Conservation (phyloP, 2,888 invertebrate species). For the Amblyjoppa fuscipennis region DNA sequence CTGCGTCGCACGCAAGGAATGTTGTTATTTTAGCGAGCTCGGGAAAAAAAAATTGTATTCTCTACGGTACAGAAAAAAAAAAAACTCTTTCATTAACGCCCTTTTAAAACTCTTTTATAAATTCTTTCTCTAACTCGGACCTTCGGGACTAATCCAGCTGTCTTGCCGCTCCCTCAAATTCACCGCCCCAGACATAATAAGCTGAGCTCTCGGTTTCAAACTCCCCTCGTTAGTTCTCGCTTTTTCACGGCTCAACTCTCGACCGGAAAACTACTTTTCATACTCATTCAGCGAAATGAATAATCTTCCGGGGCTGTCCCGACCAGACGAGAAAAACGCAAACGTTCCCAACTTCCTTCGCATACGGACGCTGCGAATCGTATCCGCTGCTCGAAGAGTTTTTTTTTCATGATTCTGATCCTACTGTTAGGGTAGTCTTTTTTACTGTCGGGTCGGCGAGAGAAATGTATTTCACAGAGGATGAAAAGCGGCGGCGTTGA, state of each 20-base stretch:
- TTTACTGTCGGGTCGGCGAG: background rate
- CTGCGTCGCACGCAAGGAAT: too few relatives aligned
- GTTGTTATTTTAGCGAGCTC: too few relatives aligned
- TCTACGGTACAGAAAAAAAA: too few relatives aligned
- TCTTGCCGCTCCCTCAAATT: background rate
- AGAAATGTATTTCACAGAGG: background rate
- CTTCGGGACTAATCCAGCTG: conserved; percentile 7
- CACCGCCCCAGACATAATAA: conserved; percentile 16
- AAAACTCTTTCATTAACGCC: too few relatives aligned
- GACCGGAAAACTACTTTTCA: background rate
- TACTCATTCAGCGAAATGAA: background rate
- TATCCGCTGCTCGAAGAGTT: background rate
- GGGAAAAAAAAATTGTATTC: background rate
- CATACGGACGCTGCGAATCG: background rate
- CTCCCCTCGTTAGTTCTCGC: conserved; percentile 6
- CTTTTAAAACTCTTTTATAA: too few relatives aligned
- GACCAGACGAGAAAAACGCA: background rate
- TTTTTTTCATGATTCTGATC: background rate
- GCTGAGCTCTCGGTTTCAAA: conserved; percentile 14
- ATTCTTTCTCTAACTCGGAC: background rate
- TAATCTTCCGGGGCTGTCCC: background rate
- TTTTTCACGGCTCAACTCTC: background rate
- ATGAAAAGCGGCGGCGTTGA: background rate
- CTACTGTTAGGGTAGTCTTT: background rate
- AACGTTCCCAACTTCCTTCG: background rate